phyloP scores from a whole-genome alignment of 2,888 invertebrate genomes.

The Pasiphila rectangulata region DNA sequence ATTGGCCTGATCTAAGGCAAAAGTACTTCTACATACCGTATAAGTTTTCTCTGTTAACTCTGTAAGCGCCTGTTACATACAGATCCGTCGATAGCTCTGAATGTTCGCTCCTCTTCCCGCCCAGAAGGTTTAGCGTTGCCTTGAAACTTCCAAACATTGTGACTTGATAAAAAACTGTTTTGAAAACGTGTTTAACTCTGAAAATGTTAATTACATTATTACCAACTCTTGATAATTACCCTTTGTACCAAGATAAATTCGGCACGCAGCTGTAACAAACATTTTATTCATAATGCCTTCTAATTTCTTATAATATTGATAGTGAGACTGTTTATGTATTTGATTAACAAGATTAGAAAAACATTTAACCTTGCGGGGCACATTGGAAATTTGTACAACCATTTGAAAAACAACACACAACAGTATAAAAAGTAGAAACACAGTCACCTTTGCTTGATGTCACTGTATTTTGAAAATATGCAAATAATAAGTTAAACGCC shows the following conservation, averaged over 20 bases:
- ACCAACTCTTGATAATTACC: too few species aligned
- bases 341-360: too few species aligned
- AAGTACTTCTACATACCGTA: too few species aligned
- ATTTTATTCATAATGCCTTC: too few species aligned
- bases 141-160: conserved; percentile 55
- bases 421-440: not conserved
- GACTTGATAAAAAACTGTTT: conserved; percentile 8
- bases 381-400: too few species aligned
- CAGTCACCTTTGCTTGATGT: not conserved
- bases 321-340: too few species aligned
- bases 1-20: too few species aligned
- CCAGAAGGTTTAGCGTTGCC: conserved; percentile 53
- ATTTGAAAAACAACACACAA: not conserved
- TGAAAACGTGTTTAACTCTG: not conserved
- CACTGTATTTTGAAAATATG: not conserved
- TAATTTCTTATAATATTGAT: too few species aligned
- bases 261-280: too few species aligned
- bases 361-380: too few species aligned
- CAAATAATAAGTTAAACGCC: conserved; percentile 32
- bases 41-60: conserved; percentile 55
- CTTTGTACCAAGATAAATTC: too few species aligned
- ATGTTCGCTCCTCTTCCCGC: conserved; percentile 41
- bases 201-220: not conserved
- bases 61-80: conserved; percentile 59
- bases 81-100: conserved; percentile 40